These are phyloP conservation scores for Rhinopithecus roxellana DNA, from an alignment of 2,113 vertebrate species.

Conservation along the genomic window DNA sequence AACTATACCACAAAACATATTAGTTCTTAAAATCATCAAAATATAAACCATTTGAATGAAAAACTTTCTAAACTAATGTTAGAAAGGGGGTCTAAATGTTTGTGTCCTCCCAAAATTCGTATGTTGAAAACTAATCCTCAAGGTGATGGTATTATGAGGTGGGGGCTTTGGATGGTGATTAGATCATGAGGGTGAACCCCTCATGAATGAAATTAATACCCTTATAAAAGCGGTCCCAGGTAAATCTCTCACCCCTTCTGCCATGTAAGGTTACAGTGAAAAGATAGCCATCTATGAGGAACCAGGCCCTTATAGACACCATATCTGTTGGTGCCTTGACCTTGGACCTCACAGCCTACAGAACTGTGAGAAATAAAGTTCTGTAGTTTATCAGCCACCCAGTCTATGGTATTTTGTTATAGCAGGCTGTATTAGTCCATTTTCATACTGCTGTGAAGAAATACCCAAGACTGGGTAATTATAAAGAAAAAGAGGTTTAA, in stretches of 20 bases:
- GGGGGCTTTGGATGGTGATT: not conserved
- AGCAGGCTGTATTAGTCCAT: not conserved
- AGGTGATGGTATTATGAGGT: not conserved
- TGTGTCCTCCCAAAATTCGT: not conserved
- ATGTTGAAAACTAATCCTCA: not conserved
- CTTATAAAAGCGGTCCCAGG: not conserved
- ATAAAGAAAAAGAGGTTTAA: too few relatives aligned
- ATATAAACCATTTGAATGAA: not conserved
- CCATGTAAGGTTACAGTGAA: not conserved
- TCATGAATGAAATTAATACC: not conserved
- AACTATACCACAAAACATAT: not conserved
- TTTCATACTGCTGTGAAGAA: too few relatives aligned
- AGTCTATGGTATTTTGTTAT: not conserved
- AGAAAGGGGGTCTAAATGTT: not conserved
- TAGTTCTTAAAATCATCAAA: slow-evolving; percentile 17
- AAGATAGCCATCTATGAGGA: not conserved
- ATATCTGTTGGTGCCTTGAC: not conserved
- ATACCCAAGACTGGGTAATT: too few relatives aligned
- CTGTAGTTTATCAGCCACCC: not conserved
- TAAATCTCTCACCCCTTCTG: not conserved
- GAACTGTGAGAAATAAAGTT: not conserved
- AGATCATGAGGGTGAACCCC: not conserved
- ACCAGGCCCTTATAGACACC: not conserved
- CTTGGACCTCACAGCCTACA: not conserved
- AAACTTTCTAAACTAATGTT: not conserved